phyloP scores from a whole-genome alignment of 2,888 invertebrate species.

The Drosophila subsilvestris region DNA sequence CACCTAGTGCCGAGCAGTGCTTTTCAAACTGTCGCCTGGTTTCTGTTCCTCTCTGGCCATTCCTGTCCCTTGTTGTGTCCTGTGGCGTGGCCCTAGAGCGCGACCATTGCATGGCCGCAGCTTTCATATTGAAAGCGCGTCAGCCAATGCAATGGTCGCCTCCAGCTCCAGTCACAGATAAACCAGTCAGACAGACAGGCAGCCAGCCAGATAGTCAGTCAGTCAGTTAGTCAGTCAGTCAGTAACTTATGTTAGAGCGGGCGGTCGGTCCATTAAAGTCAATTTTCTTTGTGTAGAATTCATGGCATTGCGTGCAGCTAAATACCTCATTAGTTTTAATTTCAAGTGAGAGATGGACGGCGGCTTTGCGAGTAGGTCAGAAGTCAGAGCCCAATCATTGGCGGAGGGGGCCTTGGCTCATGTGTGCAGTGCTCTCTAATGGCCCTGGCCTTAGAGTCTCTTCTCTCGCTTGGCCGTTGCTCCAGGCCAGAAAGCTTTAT shows the following conservation, averaged over 20 bases:
- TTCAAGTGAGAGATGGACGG: conserved; percentile 47
- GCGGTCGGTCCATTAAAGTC: conserved; percentile 62
- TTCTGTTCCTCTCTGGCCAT: no score
- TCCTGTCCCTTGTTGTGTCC: no score
- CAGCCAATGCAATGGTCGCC: conserved; percentile 54
- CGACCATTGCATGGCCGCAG: conserved; percentile 46
- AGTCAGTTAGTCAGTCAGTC: conserved; percentile 22
- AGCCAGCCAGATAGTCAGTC: conserved; percentile 39
- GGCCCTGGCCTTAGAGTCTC: conserved; percentile 45
- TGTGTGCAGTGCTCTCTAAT: conserved; percentile 21
- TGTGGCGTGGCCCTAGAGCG: not conserved
- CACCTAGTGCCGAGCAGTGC: conserved; percentile 59
- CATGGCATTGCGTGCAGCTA: conserved; percentile 76
- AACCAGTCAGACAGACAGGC: conserved; percentile 34
- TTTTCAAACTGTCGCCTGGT: conserved; percentile 32
- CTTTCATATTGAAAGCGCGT: conserved; percentile 74
- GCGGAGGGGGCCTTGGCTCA: conserved; percentile 21
- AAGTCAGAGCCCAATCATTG: conserved; percentile 16
- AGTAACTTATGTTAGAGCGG: conserved; percentile 27
- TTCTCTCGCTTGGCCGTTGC: conserved; percentile 1
- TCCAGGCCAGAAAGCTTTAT: conserved; percentile 66
- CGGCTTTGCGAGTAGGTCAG: conserved; percentile 23
- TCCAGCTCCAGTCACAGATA: not conserved
- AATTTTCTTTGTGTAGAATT: conserved; percentile 66
- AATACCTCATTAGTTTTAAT: conserved; percentile 82